Percentiles rank a stretch among this genome's conserved stretches.
phyloP scores from a whole-genome alignment of 2,113 vertebrate species.

The Elaphurus davidianus region DNA sequence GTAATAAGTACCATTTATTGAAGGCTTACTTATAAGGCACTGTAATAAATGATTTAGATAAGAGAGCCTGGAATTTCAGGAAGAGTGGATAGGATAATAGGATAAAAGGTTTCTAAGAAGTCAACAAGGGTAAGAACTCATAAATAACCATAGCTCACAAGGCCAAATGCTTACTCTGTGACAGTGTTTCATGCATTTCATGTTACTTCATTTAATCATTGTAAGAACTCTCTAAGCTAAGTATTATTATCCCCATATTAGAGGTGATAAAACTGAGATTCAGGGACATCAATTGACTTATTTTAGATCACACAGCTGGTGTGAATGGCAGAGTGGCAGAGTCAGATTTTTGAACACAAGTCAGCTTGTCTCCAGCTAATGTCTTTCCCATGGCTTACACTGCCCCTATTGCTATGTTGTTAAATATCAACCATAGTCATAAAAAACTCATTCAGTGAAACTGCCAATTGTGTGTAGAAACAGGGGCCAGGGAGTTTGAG shows the following conservation, averaged over 20 bases:
- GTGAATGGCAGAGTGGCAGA: neutral
- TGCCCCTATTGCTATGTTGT: neutral
- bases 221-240: neutral
- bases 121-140: neutral
- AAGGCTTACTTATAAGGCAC: neutral
- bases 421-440: neutral
- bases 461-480: neutral
- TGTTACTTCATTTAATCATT: neutral
- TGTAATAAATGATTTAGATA: neutral
- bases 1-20: neutral
- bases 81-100: neutral
- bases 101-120: neutral
- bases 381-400: neutral
- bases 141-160: constrained; percentile 2
- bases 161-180: neutral
- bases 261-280: constrained; percentile 18
- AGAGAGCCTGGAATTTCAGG: neutral
- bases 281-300: neutral
- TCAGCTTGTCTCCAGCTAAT: neutral
- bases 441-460: neutral
- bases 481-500: neutral
- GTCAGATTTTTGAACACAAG: neutral
- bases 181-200: neutral
- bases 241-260: neutral
- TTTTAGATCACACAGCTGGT: neutral